phyloP scores from a whole-genome alignment of 2,888 invertebrate genomes.

The Scrobipalpa costella region DNA sequence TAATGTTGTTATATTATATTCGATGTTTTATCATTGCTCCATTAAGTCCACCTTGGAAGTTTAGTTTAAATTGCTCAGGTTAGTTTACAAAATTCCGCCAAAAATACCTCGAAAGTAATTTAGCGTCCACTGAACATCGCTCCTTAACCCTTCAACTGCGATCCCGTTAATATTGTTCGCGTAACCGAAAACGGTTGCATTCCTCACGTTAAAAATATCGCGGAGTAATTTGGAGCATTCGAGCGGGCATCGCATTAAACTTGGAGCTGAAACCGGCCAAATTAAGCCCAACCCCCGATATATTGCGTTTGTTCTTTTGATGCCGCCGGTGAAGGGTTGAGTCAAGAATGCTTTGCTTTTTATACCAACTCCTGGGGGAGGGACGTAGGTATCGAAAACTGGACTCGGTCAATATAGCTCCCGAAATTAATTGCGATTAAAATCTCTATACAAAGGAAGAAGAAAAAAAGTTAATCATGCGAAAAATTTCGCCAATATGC shows the following conservation, averaged over 20 bases:
- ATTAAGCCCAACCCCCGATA: constrained; percentile 78
- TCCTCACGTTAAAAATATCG: constrained; percentile 79
- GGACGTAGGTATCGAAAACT: constrained; percentile 33
- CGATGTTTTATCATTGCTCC: too few species aligned
- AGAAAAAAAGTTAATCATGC: not conserved
- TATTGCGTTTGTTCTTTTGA: constrained; percentile 82
- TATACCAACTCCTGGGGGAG: constrained; percentile 67
- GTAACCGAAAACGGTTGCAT: constrained; percentile 75
- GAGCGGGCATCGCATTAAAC: constrained; percentile 72
- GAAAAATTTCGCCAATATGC: constrained; percentile 36
- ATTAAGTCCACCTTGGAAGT: too few species aligned
- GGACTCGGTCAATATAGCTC: constrained; percentile 15
- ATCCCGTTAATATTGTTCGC: constrained; percentile 70
- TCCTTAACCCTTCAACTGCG: constrained; percentile 56
- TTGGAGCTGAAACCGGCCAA: constrained; percentile 74
- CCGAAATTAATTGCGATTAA: not conserved
- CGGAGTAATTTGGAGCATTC: constrained; percentile 78
- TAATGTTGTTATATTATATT: too few species aligned
- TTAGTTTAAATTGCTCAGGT: constrained; percentile 12
- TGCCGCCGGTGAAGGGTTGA: constrained; percentile 78
- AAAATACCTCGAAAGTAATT: constrained; percentile 34
- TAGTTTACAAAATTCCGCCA: constrained; percentile 31
- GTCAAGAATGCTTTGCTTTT: constrained; percentile 82
- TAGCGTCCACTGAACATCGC: constrained; percentile 45
- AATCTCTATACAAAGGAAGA: not conserved